Conservation (phyloP, 2,113 vertebrate species). For the Pygoscelis antarcticus region DNA sequence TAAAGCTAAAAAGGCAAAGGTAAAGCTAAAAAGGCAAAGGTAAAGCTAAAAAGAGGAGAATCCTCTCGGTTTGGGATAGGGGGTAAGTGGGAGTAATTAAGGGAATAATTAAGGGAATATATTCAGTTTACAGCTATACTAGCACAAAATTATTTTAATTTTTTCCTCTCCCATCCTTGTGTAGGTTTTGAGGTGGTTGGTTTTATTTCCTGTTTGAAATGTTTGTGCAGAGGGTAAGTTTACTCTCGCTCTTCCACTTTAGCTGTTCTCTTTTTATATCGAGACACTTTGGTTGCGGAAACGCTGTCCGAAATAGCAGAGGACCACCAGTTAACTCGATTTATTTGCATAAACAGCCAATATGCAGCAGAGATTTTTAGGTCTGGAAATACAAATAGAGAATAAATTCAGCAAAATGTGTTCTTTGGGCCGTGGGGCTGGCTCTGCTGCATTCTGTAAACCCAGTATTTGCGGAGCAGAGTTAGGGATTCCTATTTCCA, state of each 20-base stretch:
- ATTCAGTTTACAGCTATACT: neutral
- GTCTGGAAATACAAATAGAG: neutral
- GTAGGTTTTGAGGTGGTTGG: neutral
- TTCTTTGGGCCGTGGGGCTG: neutral
- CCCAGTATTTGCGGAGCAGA: neutral
- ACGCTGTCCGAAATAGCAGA: neutral
- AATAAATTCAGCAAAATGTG: neutral
- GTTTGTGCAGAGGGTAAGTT: neutral
- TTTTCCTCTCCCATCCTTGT: neutral
- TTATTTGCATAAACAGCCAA: neutral
- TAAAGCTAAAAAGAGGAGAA: neutral
- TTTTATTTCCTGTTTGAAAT: neutral
- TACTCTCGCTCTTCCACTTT: neutral
- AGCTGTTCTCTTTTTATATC: neutral
- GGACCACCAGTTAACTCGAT: neutral
- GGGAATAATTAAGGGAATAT: neutral
- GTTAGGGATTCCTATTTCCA: neutral
- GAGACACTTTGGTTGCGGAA: neutral
- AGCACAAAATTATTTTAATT: too few relatives aligned
- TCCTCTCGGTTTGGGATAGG: neutral
- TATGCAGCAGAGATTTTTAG: neutral
- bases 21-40: neutral
- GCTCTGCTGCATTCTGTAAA: neutral
- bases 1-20: neutral
- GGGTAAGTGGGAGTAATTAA: neutral